Conservation (phyloP, 2,888 invertebrate genomes). For the Nomada goodeniana region DNA sequence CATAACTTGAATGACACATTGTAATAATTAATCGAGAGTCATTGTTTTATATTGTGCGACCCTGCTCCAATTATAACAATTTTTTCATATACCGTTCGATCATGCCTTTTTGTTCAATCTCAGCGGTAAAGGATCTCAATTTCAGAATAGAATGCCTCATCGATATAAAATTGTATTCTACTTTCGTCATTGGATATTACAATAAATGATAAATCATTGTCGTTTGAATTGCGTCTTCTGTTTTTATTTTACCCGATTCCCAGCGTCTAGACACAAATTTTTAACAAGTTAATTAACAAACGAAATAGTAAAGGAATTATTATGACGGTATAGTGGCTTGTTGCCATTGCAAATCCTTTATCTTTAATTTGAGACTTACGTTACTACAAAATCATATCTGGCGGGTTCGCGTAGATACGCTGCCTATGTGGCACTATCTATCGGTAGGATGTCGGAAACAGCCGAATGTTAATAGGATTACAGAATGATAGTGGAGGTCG, state of each 20-base stretch:
- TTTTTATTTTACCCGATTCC: not conserved
- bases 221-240: constrained; percentile 36
- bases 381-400: no score
- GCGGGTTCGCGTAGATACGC: no score
- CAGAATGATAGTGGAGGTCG: no score
- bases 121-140: constrained; percentile 43
- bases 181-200: constrained; percentile 68
- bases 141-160: constrained; percentile 49
- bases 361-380: no score
- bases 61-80: constrained; percentile 65
- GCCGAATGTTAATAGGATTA: no score
- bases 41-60: constrained; percentile 72
- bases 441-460: no score
- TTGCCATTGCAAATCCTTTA: no score
- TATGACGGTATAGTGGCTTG: no score
- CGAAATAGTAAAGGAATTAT: no score
- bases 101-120: constrained; percentile 43
- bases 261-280: no score
- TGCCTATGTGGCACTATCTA: no score
- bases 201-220: constrained; percentile 71
- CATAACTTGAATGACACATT: constrained; percentile 67
- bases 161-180: constrained; percentile 61
- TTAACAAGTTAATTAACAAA: no score
- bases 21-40: constrained; percentile 67
- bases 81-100: constrained; percentile 69